These are phyloP conservation scores for Cydia amplana DNA, from an alignment of 1,140 invertebrate species.

Conservation along the genomic window DNA sequence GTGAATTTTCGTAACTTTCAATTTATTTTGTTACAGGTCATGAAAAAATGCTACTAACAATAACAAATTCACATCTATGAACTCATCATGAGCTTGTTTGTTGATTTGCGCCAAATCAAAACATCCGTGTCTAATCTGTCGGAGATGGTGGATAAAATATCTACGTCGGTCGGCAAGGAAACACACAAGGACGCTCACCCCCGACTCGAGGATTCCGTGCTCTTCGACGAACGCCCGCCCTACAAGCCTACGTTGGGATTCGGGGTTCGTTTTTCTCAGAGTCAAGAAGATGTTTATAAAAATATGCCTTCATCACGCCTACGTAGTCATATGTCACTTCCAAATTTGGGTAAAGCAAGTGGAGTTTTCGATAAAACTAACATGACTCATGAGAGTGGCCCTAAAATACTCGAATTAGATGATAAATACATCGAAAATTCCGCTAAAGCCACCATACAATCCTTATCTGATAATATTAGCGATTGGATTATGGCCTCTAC, in stretches of 20 bases:
- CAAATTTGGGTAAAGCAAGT: constrained; percentile 69
- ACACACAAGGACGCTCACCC: constrained; percentile 46
- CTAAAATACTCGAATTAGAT: constrained; percentile 70
- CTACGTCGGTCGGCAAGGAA: constrained; percentile 58
- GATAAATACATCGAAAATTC: constrained; percentile 48
- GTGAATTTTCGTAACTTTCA: background rate
- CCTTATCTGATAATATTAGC: constrained; percentile 60
- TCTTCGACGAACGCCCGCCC: constrained; percentile 54
- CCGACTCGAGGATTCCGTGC: constrained; percentile 47
- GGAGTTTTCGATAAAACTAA: constrained; percentile 49
- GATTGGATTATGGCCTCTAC: constrained; percentile 66
- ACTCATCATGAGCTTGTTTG: constrained; percentile 69
- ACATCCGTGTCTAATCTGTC: constrained; percentile 72
- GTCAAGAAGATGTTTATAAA: constrained; percentile 69
- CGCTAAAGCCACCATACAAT: constrained; percentile 45
- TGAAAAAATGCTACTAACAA: constrained; percentile 6
- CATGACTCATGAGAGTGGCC: constrained; percentile 39
- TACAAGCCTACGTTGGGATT: constrained; percentile 71
- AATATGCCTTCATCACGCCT: constrained; percentile 70
- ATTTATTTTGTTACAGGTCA: constrained; percentile 14
- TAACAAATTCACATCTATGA: constrained; percentile 22
- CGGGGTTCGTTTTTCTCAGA: constrained; percentile 68
- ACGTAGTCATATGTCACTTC: constrained; percentile 71
- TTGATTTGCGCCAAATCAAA: constrained; percentile 72
- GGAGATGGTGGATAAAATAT: constrained; percentile 75